A percentile compares a stretch with the other conserved stretches of the same genome.
phyloP scores from a whole-genome alignment of 2,113 vertebrate species.

The Takifugu bimaculatus region DNA sequence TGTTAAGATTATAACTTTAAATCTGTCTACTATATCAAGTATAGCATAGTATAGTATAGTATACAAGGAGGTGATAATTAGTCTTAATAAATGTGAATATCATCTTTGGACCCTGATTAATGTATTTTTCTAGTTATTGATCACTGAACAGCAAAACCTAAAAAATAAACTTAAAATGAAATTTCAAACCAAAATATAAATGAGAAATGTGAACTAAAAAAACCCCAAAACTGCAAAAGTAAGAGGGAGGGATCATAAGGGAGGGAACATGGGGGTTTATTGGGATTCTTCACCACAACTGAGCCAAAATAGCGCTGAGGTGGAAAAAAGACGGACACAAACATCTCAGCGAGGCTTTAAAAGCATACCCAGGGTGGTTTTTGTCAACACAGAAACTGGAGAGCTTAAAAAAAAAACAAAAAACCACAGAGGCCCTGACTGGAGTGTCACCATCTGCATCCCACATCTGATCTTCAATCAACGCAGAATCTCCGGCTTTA shows the following conservation, averaged over 20 bases:
- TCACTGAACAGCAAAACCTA: no score
- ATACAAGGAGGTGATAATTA: no score
- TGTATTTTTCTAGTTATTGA: no score
- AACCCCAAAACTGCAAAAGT: no score
- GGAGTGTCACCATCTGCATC: slow-evolving; percentile 9
- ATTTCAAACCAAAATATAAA: no score
- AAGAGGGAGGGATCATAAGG: no score
- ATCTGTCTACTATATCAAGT: neutral
- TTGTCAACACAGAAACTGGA: slow-evolving; percentile 16
- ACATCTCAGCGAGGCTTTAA: slow-evolving; percentile 34
- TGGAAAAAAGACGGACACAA: slow-evolving; percentile 22
- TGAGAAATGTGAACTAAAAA: no score
- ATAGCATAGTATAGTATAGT: neutral
- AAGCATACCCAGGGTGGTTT: slow-evolving; percentile 15
- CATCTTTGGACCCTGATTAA: no score
- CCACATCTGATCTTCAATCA: slow-evolving; percentile 14
- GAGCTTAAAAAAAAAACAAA: slow-evolving; percentile 19
- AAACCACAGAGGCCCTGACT: neutral
- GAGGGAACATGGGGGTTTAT: slow-evolving; percentile 8
- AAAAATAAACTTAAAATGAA: no score
- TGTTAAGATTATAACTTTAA: neutral
- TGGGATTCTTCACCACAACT: slow-evolving; percentile 1
- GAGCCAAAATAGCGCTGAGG: slow-evolving; percentile 11
- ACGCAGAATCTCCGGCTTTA: slow-evolving; percentile 1
- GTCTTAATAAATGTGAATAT: no score